Conservation (phyloP, 2,888 invertebrate species). For the Hyposoter dolosus region DNA sequence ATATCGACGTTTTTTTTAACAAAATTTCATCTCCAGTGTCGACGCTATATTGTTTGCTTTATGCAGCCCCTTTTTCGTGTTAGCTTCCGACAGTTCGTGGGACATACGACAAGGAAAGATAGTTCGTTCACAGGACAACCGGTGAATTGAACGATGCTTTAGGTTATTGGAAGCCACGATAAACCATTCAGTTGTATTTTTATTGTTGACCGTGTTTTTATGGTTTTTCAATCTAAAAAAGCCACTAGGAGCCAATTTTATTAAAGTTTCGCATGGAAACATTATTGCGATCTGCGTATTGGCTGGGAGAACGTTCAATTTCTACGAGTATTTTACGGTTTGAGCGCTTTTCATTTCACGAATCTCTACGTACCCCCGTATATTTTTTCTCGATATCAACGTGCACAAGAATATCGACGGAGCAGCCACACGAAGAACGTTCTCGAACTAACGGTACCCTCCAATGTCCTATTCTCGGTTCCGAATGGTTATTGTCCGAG, state of each 20-base stretch:
- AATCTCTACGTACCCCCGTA: not conserved
- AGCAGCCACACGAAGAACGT: slow-evolving; percentile 13
- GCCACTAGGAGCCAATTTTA: not conserved
- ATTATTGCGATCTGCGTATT: not conserved
- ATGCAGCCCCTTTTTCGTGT: too few species aligned
- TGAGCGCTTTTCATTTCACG: not conserved
- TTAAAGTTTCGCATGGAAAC: not conserved
- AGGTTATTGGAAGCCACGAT: not conserved
- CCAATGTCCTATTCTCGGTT: slow-evolving; percentile 32
- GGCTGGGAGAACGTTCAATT: not conserved
- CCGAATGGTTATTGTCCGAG: slow-evolving; percentile 54
- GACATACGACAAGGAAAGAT: too few species aligned
- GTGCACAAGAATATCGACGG: slow-evolving; percentile 27
- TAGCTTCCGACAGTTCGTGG: too few species aligned
- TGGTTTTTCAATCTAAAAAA: not conserved
- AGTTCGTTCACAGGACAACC: too few species aligned
- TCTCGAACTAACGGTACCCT: slow-evolving; percentile 23
- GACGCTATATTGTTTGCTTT: too few species aligned
- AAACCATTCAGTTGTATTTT: not conserved
- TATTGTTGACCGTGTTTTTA: not conserved
- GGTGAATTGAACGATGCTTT: too few species aligned
- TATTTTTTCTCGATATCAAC: slow-evolving; percentile 45
- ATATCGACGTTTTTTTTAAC: too few species aligned
- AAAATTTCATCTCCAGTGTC: too few species aligned
- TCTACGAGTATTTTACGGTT: slow-evolving; percentile 3